Conservation (phyloP, 2,888 invertebrate species). For the Torymus aiolomorphi region DNA sequence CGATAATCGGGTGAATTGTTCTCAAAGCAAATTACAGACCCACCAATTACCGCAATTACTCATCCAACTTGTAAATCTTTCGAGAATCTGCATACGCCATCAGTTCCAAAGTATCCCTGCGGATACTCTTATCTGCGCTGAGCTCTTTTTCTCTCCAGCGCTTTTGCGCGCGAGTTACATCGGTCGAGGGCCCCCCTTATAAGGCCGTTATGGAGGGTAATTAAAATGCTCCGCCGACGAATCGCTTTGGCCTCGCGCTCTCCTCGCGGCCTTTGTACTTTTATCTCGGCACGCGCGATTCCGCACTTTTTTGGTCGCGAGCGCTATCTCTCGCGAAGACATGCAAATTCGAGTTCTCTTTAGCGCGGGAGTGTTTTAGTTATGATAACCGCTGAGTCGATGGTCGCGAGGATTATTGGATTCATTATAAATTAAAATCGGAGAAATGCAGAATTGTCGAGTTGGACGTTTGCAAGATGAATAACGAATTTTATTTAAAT, state of each 20-base stretch:
- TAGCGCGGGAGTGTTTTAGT: not conserved
- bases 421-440: too few relatives aligned
- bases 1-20: too few relatives aligned
- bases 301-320: too few relatives aligned
- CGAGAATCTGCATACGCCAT: not conserved
- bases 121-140: not conserved
- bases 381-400: not conserved
- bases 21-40: too few relatives aligned
- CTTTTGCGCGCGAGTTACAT: not conserved
- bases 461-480: too few relatives aligned
- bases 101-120: not conserved
- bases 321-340: not conserved
- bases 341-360: conserved; percentile 1
- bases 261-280: too few relatives aligned
- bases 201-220: conserved; percentile 54
- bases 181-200: conserved; percentile 4
- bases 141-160: too few relatives aligned
- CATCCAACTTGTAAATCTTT: conserved; percentile 19
- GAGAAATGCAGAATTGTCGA: too few relatives aligned
- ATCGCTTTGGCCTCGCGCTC: too few relatives aligned
- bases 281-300: too few relatives aligned
- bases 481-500: too few relatives aligned
- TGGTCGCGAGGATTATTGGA: too few relatives aligned
- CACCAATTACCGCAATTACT: not conserved
- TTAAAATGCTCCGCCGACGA: conserved; percentile 46